Base-by-base conservation (phyloP, 2,113 vertebrate species). In the Pithys albifrons region DNA sequence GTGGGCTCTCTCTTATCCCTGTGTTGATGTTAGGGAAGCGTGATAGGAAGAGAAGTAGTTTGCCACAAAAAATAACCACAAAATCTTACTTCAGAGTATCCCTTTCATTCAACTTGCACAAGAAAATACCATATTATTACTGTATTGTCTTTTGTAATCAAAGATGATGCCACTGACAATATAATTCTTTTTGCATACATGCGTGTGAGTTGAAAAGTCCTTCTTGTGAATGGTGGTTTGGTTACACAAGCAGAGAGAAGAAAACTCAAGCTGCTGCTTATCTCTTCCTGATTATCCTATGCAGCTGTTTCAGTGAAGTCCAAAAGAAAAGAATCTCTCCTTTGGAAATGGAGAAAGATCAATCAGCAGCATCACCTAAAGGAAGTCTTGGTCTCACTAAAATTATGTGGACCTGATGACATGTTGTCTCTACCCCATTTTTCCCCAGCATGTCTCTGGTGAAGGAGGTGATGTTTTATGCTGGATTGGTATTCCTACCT, bases 11-110 rank as follows among this genome's bases (percentile, higher is more conserved):
- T 66, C 61, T 89, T 31, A 84, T 94, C 35, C 48, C 79, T 54
- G 3, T 54, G 25, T 41, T 95, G 45, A 46, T 39, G 28, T 62
- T 72, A 58, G 41, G 39, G 17, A 23, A 85, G 70, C 54, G 73
- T 9, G 74, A 83, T 70, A 70, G 25, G 59, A 87, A 89, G 6
- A 24, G 31, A 10, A 79, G 41, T 4, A 65, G 24, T 41, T 62
- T 66, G 69, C 85, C 91, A 83, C 81, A 82, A 70, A 95, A 87
- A 65, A 61, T 15, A 54, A 66, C 80, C 95, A 75, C 84, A 69
- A 76, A 79, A 78, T 43, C n/a, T 93, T 73, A 17, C 8, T 76
- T 89, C 67, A 66, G 58, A 85, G 59, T 33, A 39, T 39, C 41
- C 37, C 89, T 95, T 88, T 65, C 35, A 55, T 69, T 83, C 57